phyloP scores from a whole-genome alignment of 2,888 invertebrate species.

The Lepidocyrtoides sp. region DNA sequence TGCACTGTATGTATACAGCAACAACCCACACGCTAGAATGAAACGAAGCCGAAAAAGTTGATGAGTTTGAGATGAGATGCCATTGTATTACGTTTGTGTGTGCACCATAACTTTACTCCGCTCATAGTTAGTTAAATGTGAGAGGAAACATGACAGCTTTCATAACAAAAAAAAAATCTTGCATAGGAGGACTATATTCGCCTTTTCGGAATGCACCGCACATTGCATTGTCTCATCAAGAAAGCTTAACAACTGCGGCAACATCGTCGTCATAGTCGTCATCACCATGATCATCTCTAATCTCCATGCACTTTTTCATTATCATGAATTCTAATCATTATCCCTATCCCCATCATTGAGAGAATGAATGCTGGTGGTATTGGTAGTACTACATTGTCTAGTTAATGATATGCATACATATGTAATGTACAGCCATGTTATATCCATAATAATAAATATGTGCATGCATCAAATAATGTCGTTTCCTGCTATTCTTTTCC shows the following conservation, averaged over 20 bases:
- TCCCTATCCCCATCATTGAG: not conserved
- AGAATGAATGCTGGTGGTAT: not conserved
- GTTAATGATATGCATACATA: not conserved
- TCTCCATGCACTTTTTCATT: not conserved
- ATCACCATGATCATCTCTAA: not conserved
- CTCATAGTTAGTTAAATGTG: not conserved
- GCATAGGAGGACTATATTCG: not conserved
- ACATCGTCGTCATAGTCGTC: not conserved
- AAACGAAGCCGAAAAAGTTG: not conserved
- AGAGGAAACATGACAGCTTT: constrained; percentile 47
- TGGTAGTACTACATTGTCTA: not conserved
- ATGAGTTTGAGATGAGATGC: not conserved
- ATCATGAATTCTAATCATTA: not conserved
- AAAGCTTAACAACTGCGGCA: not conserved
- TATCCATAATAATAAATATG: not conserved
- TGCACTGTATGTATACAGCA: not conserved
- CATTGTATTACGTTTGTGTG: not conserved
- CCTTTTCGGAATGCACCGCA: constrained; percentile 12
- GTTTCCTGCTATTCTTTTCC: not conserved
- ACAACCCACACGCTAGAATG: constrained; percentile 3
- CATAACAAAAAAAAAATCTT: not conserved
- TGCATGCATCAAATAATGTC: not conserved
- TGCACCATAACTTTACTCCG: not conserved
- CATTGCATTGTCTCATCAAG: constrained; percentile 8
- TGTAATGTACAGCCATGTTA: not conserved